phyloP scores from a whole-genome alignment of 2,888 invertebrate genomes.

The Nephrocerus scutellatus region DNA sequence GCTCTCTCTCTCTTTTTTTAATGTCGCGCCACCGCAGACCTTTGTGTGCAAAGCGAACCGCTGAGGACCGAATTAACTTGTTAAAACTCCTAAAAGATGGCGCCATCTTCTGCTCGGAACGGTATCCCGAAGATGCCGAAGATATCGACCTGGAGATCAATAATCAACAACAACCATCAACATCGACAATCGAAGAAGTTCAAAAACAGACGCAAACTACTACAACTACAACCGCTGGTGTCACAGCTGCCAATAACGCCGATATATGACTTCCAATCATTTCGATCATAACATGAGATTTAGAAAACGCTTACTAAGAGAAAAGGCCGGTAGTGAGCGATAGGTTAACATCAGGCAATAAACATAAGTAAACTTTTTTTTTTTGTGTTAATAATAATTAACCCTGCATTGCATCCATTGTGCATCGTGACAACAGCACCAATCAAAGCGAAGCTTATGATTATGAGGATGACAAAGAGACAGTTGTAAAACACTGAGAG shows the following conservation, averaged over 20 bases:
- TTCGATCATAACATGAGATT: slow-evolving; percentile 42
- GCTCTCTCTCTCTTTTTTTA: too few relatives aligned
- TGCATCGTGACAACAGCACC: too few relatives aligned
- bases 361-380: too few relatives aligned
- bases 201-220: too few relatives aligned
- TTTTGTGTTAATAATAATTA: too few relatives aligned
- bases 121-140: slow-evolving; percentile 45
- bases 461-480: too few relatives aligned
- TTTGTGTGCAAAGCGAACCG: slow-evolving; percentile 75
- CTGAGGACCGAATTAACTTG: slow-evolving; percentile 79
- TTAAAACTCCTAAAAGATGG: slow-evolving; percentile 59
- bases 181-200: slow-evolving; percentile 37
- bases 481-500: too few relatives aligned
- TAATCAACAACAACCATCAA: slow-evolving; percentile 9
- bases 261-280: slow-evolving; percentile 46
- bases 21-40: too few relatives aligned
- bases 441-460: too few relatives aligned
- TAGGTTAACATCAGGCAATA: too few relatives aligned
- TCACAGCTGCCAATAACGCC: slow-evolving; percentile 9
- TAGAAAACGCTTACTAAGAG: slow-evolving; percentile 30
- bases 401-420: too few relatives aligned
- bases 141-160: slow-evolving; percentile 43
- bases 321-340: too few relatives aligned
- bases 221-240: neutral
- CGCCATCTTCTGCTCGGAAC: slow-evolving; percentile 45